These are phyloP conservation scores for Drosophila sturtevanti DNA, from an alignment of 1,140 invertebrate genomes.

Conservation along the genomic window DNA sequence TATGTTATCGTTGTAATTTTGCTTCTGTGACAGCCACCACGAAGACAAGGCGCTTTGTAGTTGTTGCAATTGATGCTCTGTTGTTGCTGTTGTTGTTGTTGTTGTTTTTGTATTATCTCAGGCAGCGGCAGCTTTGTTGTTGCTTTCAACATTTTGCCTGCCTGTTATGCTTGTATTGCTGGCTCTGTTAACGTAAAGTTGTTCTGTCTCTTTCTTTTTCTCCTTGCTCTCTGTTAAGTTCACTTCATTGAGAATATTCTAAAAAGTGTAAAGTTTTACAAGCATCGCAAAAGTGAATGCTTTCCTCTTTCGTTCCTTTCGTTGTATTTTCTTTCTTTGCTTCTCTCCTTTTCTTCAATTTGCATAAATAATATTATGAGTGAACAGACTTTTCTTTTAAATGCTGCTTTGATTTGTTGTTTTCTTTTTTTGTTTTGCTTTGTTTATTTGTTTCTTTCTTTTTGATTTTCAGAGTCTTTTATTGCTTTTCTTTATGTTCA, in stretches of 20 bases:
- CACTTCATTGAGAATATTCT: slow-evolving; percentile 10
- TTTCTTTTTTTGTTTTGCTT: slow-evolving; percentile 24
- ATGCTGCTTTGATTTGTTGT: slow-evolving; percentile 22
- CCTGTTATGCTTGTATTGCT: slow-evolving; percentile 23
- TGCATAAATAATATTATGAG: slow-evolving; percentile 17
- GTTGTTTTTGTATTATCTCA: slow-evolving; percentile 7
- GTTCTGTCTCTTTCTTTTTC: not conserved
- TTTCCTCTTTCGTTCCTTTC: not conserved
- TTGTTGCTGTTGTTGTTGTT: slow-evolving; percentile 31
- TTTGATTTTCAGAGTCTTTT: slow-evolving; percentile 49
- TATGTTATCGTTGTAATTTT: slow-evolving; percentile 66
- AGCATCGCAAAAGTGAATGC: slow-evolving; percentile 24
- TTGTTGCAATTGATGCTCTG: slow-evolving; percentile 12
- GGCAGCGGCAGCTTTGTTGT: slow-evolving; percentile 22
- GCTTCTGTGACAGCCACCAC: slow-evolving; percentile 40
- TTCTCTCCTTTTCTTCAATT: slow-evolving; percentile 13
- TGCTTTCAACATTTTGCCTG: slow-evolving; percentile 47
- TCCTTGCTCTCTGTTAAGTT: slow-evolving; percentile 3
- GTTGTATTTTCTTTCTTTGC: slow-evolving; percentile 31
- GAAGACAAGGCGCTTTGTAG: slow-evolving; percentile 47
- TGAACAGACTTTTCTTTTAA: slow-evolving; percentile 14
- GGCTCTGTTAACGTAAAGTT: slow-evolving; percentile 23
- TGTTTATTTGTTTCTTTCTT: slow-evolving; percentile 43
- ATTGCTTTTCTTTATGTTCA: slow-evolving; percentile 49
- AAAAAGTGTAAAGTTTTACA: slow-evolving; percentile 33